Evolutionary conservation across 2,113 vertebrate genomes (phyloP).

Genomic region (Myrmecobius fasciatus): DNA sequence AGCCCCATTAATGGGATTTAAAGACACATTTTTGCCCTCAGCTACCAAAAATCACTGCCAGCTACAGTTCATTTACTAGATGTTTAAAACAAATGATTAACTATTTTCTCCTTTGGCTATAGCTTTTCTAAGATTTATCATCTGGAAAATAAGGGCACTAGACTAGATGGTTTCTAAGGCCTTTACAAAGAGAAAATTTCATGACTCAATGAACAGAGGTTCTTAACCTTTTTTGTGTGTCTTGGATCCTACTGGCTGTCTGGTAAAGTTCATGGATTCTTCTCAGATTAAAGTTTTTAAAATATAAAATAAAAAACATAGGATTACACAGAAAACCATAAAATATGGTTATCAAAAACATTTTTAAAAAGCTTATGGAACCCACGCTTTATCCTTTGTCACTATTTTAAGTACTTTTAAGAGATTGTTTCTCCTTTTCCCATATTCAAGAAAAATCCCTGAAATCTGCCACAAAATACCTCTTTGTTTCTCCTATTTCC

Average conservation of each 20-base stretch:
- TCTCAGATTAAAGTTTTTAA: not conserved
- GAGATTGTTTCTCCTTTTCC: not conserved
- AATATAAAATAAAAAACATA: not conserved
- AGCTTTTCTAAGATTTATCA: conserved; percentile 1
- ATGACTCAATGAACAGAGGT: not conserved
- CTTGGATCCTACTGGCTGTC: not conserved
- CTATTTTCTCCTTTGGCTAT: not conserved
- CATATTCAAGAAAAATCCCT: not conserved
- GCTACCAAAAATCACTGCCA: not conserved
- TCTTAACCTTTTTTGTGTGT: not conserved
- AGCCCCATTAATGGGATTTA: not conserved
- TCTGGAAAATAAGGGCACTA: not conserved
- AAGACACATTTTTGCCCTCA: not conserved
- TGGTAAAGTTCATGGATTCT: not conserved
- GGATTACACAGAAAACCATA: not conserved
- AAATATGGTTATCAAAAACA: not conserved
- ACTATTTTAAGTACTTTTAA: not conserved
- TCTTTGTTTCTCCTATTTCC: not conserved
- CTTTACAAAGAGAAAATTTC: not conserved
- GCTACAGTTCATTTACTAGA: not conserved
- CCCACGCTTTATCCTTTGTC: too few relatives aligned
- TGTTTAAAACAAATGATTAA: not conserved
- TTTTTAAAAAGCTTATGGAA: not conserved
- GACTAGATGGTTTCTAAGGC: too few relatives aligned
- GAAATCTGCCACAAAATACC: not conserved